Percentiles rank a stretch among this genome's conserved stretches.
Evolutionary conservation across 2,113 vertebrate genomes (phyloP).

Genomic region (Grantiella picta): DNA sequence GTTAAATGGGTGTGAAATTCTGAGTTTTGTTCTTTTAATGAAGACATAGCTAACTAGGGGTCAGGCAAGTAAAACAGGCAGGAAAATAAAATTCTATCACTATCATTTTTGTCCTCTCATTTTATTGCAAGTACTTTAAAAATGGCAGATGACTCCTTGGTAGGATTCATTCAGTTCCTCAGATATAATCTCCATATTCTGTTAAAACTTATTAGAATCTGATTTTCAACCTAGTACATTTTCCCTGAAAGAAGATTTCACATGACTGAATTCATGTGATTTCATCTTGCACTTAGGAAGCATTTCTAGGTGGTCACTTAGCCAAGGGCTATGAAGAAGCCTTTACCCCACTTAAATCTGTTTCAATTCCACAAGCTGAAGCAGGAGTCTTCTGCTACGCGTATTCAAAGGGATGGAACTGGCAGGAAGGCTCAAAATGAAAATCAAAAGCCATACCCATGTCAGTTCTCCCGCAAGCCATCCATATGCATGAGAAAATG

Average conservation of each 20-base stretch:
- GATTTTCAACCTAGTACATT: neutral
- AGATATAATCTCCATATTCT: neutral
- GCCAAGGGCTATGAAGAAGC: neutral
- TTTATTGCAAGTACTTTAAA: neutral
- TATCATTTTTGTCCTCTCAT: neutral
- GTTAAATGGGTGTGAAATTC: conserved; percentile 58
- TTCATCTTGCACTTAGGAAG: neutral
- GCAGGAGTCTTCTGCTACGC: neutral
- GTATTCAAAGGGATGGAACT: neutral
- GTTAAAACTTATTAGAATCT: neutral
- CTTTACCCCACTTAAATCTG: neutral
- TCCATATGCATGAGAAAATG: neutral
- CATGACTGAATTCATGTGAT: neutral
- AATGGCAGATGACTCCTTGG: neutral
- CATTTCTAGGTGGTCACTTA: neutral
- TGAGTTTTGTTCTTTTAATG: conserved; percentile 47
- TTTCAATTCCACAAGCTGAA: neutral
- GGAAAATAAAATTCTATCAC: neutral
- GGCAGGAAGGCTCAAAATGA: neutral
- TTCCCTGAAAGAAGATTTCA: neutral
- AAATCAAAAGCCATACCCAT: neutral
- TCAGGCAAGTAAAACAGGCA: conserved; percentile 13
- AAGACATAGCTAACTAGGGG: conserved; percentile 43
- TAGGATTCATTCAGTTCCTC: neutral
- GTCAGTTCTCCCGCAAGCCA: neutral